Base-by-base conservation (phyloP, 1,140 invertebrate species). In the Macrotrachela quadricornifera region DNA sequence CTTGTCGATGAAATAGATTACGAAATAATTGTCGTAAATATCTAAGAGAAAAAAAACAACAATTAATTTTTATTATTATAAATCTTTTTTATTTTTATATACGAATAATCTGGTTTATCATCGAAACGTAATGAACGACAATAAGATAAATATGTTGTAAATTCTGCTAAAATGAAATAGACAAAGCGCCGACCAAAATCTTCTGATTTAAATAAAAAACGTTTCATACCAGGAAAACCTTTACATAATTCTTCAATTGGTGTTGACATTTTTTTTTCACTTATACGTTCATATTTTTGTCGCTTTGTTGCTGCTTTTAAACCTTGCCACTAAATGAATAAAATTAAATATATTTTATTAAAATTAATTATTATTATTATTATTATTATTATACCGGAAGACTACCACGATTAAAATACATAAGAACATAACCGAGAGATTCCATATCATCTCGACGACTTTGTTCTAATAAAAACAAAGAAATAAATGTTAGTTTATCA, bases 351-450 rank as follows among this genome's bases (percentile, higher is more conserved):
- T 4, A 30, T 30, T 8, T 30, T 30, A 30, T 30, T 30, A 30
- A 4, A 4, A 30, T 30, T 8, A 30, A 30, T 30, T 4, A 30
- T 4, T 2, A 4, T 30, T 8, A 4, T 30, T 8, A 4, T 30
- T 30, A 30, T n/a, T n/a, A n/a, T n/a, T n/a, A 30, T 8, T 30
- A 4, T 30, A 30, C 21, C 21, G 74, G 74, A 58, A 75, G 64
- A 59, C 67, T 69, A 50, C 73, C 73, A 41, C 72, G 58, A 53
- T 73, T 64, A 59, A 75, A 75, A 59, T 75, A 75, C 71, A 77
- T 77, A 51, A 77, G 69, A 42, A 77, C 74, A 64, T 78, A 77
- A 16, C 76, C 76, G 52, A 78, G 63, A 30, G 76, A 77, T 60
- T 77, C 76, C 63, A 75, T 70, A 59, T 75, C 74, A 63, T 75